phyloP scores from a whole-genome alignment of 1,140 invertebrate genomes.

The Cydia splendana region DNA sequence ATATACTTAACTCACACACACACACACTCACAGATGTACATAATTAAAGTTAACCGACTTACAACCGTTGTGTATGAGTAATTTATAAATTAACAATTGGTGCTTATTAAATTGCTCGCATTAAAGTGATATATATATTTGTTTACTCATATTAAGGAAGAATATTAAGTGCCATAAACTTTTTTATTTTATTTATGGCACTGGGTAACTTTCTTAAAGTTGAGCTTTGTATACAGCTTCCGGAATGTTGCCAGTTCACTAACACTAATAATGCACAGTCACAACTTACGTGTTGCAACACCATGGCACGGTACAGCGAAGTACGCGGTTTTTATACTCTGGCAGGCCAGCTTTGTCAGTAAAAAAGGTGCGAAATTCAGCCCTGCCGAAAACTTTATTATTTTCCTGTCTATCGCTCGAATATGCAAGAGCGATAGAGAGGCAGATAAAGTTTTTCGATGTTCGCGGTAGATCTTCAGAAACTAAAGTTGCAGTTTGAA shows the following conservation, averaged over 20 bases:
- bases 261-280: slow-evolving; percentile 60
- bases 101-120: slow-evolving; percentile 33
- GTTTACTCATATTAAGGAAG: slow-evolving; percentile 57
- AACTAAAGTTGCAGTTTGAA: no score
- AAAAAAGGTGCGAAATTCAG: no score
- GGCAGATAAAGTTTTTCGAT: no score
- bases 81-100: slow-evolving; percentile 32
- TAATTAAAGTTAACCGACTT: slow-evolving; percentile 50
- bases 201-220: slow-evolving; percentile 50
- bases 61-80: slow-evolving; percentile 36
- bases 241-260: slow-evolving; percentile 74
- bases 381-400: not conserved
- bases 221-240: slow-evolving; percentile 78
- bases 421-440: not conserved
- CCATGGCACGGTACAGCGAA: not conserved
- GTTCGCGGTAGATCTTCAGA: no score
- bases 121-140: slow-evolving; percentile 39
- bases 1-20: slow-evolving; percentile 36
- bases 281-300: not conserved
- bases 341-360: not conserved
- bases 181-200: slow-evolving; percentile 52
- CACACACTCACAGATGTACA: slow-evolving; percentile 51
- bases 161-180: slow-evolving; percentile 65
- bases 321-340: not conserved
- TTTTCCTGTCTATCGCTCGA: not conserved